Evolutionary conservation across 2,888 invertebrate genomes (phyloP).

Genomic region (Pelosia muscerda): DNA sequence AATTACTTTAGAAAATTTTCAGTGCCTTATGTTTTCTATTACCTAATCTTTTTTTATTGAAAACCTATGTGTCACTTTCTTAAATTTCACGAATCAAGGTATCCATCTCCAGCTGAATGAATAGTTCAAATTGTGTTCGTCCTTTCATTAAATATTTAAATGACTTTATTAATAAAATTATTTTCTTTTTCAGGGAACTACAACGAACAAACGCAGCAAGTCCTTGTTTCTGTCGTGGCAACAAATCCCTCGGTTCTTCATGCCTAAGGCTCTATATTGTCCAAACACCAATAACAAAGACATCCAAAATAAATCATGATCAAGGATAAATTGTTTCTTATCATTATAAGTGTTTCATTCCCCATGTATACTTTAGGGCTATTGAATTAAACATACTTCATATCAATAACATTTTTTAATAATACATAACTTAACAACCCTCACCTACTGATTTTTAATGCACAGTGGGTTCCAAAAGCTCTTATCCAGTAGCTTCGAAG

Average conservation of each 20-base stretch:
- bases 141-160: background rate
- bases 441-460: background rate
- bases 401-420: background rate
- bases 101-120: background rate
- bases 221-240: constrained; percentile 72
- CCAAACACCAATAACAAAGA: constrained; percentile 62
- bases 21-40: no score
- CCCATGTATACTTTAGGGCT: constrained; percentile 2
- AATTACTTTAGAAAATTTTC: no score
- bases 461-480: no score
- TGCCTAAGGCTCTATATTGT: constrained; percentile 68
- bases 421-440: background rate
- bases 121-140: background rate
- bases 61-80: background rate
- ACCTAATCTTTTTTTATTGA: background rate
- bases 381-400: constrained; percentile 6
- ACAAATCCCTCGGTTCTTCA: constrained; percentile 69
- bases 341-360: constrained; percentile 3
- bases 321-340: constrained; percentile 13
- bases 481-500: no score
- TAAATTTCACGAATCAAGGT: background rate
- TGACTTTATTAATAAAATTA: background rate
- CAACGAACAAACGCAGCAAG: constrained; percentile 65
- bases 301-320: constrained; percentile 56
- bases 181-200: constrained; percentile 58